phyloP scores from a whole-genome alignment of 2,888 invertebrate species.

The Sthenelais limicola region DNA sequence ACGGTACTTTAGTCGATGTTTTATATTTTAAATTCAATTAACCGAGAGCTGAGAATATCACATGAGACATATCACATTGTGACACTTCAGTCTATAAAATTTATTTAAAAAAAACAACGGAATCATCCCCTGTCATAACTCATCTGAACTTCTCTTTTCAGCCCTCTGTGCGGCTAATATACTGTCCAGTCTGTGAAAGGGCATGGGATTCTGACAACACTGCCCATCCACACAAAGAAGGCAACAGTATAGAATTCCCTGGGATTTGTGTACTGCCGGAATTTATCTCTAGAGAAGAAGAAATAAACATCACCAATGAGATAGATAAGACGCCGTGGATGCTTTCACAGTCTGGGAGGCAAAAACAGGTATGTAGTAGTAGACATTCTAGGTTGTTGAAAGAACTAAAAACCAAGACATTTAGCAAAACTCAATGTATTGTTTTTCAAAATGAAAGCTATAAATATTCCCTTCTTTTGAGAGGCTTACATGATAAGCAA shows the following conservation, averaged over 20 bases:
- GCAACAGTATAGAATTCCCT: conserved; percentile 56
- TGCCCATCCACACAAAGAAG: conserved; percentile 45
- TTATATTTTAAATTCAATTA: too few species aligned
- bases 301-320: conserved; percentile 76
- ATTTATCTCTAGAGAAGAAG: conserved; percentile 80
- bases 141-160: conserved; percentile 15
- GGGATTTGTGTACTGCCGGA: conserved; percentile 73
- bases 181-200: conserved; percentile 40
- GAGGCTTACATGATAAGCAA: neutral
- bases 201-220: conserved; percentile 19
- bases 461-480: too few species aligned
- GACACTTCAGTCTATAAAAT: neutral
- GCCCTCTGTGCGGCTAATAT: conserved; percentile 12
- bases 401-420: too few species aligned
- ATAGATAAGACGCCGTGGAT: conserved; percentile 90
- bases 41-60: neutral
- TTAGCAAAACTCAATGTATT: too few species aligned
- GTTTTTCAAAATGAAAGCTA: too few species aligned
- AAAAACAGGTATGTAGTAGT: conserved; percentile 80
- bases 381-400: too few species aligned
- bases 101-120: neutral
- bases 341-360: conserved; percentile 92
- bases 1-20: too few species aligned
- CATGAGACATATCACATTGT: neutral
- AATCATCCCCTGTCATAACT: neutral